Percentiles rank a stretch among this genome's conserved stretches.
These are phyloP conservation scores for Phasia obesa DNA, from an alignment of 2,888 invertebrate genomes.

Conservation along the genomic window DNA sequence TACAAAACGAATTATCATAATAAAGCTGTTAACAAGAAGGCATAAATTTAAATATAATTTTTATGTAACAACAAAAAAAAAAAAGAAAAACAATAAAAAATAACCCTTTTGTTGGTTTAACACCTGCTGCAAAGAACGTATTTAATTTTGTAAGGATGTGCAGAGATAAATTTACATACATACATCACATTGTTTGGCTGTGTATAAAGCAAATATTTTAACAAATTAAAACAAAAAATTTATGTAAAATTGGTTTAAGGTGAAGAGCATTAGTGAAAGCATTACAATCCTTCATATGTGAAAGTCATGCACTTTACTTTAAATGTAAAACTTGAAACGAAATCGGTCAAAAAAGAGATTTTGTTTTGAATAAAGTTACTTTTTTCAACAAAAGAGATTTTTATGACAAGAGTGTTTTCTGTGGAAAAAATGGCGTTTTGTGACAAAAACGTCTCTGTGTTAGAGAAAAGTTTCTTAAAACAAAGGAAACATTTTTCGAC, in stretches of 20 bases:
- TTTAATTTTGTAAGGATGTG: not conserved
- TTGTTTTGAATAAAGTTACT: too few species aligned
- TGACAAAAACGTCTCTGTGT: too few species aligned
- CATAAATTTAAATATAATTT: constrained; percentile 49
- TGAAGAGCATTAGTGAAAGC: constrained; percentile 52
- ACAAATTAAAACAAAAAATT: constrained; percentile 2
- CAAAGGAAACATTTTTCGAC: too few species aligned
- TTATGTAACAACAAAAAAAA: not conserved
- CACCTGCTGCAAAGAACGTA: constrained; percentile 32
- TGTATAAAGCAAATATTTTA: not conserved
- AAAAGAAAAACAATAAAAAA: constrained; percentile 4
- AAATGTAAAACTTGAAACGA: too few species aligned
- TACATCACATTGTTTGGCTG: not conserved
- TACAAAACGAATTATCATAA: constrained; percentile 54
- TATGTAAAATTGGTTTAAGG: constrained; percentile 59
- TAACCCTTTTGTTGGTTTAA: constrained; percentile 47
- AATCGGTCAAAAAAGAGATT: too few species aligned
- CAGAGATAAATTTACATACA: constrained; percentile 1
- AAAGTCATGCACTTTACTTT: constrained; percentile 2
- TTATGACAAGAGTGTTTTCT: too few species aligned
- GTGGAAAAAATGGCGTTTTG: too few species aligned
- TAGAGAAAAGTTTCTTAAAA: too few species aligned
- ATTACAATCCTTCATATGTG: constrained; percentile 23
- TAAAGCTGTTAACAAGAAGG: constrained; percentile 63
- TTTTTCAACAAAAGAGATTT: too few species aligned